A percentile compares a stretch with the other conserved stretches of the same genome.
phyloP scores from a whole-genome alignment of 1,140 invertebrate genomes.

The Galendromus occidentalis region DNA sequence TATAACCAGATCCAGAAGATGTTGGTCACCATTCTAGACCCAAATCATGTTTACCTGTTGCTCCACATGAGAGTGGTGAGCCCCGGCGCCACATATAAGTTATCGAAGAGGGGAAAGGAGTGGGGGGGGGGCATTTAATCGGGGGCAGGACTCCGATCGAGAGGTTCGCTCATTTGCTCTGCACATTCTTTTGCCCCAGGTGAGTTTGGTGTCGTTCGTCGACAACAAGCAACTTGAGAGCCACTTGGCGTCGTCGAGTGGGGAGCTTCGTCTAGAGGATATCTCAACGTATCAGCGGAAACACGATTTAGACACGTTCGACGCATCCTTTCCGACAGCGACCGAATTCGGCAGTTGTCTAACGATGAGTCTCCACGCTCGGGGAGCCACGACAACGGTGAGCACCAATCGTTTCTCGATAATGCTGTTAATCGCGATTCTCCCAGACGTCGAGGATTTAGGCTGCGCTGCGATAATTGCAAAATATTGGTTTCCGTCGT shows the following conservation, averaged over 20 bases:
- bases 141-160: too few species aligned
- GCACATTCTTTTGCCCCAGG: too few species aligned
- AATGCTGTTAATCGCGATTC: background rate
- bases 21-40: background rate
- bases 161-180: too few species aligned
- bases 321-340: background rate
- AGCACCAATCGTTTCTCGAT: background rate
- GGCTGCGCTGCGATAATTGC: too few species aligned
- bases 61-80: background rate
- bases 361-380: background rate
- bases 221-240: background rate
- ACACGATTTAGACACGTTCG: background rate
- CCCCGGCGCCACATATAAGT: background rate
- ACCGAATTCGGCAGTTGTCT: background rate
- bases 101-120: too few species aligned
- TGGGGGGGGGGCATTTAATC: too few species aligned
- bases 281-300: background rate
- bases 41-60: background rate
- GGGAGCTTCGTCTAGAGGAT: background rate
- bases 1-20: background rate
- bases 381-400: background rate
- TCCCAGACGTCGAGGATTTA: background rate
- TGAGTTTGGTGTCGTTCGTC: background rate
- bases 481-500: too few species aligned
- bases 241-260: background rate